These are phyloP conservation scores for Sminthurides bifidus DNA, from an alignment of 1,140 invertebrate genomes.

Conservation along the genomic window DNA sequence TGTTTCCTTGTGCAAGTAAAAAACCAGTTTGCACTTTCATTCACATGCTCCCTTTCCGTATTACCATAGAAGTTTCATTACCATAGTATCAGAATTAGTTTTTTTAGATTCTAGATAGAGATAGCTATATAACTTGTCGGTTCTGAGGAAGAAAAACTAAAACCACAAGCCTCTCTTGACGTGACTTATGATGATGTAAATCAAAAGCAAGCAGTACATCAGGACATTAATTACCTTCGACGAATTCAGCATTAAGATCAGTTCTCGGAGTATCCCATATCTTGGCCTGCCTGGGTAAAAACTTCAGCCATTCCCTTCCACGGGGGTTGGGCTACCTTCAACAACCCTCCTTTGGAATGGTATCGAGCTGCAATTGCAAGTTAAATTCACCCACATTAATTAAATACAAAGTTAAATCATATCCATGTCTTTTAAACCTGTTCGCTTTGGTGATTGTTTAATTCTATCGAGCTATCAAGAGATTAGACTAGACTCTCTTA, in stretches of 20 bases:
- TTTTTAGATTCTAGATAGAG: background rate
- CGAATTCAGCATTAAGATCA: slow-evolving; percentile 20
- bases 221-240: background rate
- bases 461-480: no score
- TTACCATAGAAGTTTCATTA: no score
- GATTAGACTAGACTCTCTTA: no score
- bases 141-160: background rate
- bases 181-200: background rate
- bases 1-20: background rate
- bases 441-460: no score
- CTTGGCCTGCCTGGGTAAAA: slow-evolving; percentile 12
- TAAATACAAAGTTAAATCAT: no score
- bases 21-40: background rate
- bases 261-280: slow-evolving; percentile 12
- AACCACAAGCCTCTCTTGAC: no score
- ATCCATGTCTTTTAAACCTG: no score
- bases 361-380: slow-evolving; percentile 10
- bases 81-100: no score
- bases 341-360: slow-evolving; percentile 21
- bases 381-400: no score
- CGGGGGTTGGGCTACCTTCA: slow-evolving; percentile 14
- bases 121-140: background rate
- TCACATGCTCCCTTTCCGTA: no score
- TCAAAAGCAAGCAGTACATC: background rate
- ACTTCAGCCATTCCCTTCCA: slow-evolving; percentile 18